These are phyloP conservation scores for Diaperis boleti DNA, from an alignment of 2,888 invertebrate genomes.

Conservation along the genomic window DNA sequence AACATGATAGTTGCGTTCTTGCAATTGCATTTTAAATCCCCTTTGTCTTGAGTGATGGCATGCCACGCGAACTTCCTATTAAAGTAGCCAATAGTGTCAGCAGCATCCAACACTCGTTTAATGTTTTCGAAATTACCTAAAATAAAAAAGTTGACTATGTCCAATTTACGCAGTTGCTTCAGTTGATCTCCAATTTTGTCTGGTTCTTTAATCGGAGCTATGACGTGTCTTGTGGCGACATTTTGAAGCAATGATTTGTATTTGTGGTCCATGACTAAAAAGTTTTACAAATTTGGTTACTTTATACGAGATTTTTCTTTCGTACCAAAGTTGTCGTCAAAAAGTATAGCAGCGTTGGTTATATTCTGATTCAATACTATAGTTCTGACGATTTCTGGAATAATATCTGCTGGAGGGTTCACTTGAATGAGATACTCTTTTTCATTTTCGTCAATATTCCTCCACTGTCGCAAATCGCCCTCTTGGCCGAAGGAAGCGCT, in stretches of 20 bases:
- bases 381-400: slow-evolving; percentile 85
- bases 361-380: slow-evolving; percentile 87
- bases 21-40: slow-evolving; percentile 80
- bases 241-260: slow-evolving; percentile 92
- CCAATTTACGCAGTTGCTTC: slow-evolving; percentile 79
- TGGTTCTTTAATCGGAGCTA: slow-evolving; percentile 75
- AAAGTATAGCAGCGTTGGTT: slow-evolving; percentile 91
- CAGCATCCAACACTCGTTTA: slow-evolving; percentile 67
- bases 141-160: slow-evolving; percentile 91
- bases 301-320: slow-evolving; percentile 6
- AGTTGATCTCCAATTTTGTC: slow-evolving; percentile 75
- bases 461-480: slow-evolving; percentile 87
- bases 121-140: slow-evolving; percentile 81
- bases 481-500: slow-evolving; percentile 88
- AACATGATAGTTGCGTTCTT: slow-evolving; percentile 83
- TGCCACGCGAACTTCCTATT: slow-evolving; percentile 89
- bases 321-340: slow-evolving; percentile 86
- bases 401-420: slow-evolving; percentile 86
- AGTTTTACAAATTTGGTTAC: neutral
- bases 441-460: slow-evolving; percentile 77
- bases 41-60: slow-evolving; percentile 81
- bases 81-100: slow-evolving; percentile 81
- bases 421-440: slow-evolving; percentile 84
- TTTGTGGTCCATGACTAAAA: slow-evolving; percentile 89
- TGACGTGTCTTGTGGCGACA: slow-evolving; percentile 90